Percentiles rank a stretch among this genome's conserved stretches.
Evolutionary conservation across 2,888 invertebrate species (phyloP).

Genomic region (Sesia apiformis): DNA sequence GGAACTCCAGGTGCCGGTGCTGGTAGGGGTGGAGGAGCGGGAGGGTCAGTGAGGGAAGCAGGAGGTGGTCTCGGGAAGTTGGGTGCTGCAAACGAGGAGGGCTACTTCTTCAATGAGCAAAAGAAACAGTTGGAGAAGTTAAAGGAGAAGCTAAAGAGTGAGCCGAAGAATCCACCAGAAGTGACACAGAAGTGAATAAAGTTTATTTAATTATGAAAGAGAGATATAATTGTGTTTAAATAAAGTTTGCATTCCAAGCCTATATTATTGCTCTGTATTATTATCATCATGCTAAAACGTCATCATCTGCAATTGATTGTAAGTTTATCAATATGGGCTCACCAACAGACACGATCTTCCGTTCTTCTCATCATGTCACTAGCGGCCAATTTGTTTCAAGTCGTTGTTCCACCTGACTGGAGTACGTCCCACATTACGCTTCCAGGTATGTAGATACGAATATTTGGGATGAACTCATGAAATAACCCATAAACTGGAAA

Average conservation of each 20-base stretch:
- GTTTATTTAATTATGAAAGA: neutral
- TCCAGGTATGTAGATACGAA: too few relatives aligned
- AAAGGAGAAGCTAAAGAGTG: conserved; percentile 28
- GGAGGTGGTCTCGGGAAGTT: conserved; percentile 42
- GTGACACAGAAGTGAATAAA: conserved; percentile 13
- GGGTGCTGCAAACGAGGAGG: conserved; percentile 46
- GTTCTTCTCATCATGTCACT: too few relatives aligned
- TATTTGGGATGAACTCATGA: too few relatives aligned
- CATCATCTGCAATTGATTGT: too few relatives aligned
- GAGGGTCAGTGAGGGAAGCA: conserved; percentile 38
- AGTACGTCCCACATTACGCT: too few relatives aligned
- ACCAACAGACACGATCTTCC: too few relatives aligned
- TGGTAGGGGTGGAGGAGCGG: conserved; percentile 42
- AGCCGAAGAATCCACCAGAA: conserved; percentile 8
- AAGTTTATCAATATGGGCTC: too few relatives aligned
- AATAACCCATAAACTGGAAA: too few relatives aligned
- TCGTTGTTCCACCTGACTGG: too few relatives aligned
- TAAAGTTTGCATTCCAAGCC: neutral
- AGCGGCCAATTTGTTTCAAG: too few relatives aligned
- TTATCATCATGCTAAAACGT: too few relatives aligned
- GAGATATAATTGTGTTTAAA: neutral
- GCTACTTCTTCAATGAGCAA: conserved; percentile 43
- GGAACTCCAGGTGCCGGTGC: conserved; percentile 36
- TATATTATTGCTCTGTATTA: too few relatives aligned
- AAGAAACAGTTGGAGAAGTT: conserved; percentile 37